Evolutionary conservation across 37 sponge, comb jelly and placozoan species (phyloP).

Genomic region (Cladorhizidae sp.): DNA sequence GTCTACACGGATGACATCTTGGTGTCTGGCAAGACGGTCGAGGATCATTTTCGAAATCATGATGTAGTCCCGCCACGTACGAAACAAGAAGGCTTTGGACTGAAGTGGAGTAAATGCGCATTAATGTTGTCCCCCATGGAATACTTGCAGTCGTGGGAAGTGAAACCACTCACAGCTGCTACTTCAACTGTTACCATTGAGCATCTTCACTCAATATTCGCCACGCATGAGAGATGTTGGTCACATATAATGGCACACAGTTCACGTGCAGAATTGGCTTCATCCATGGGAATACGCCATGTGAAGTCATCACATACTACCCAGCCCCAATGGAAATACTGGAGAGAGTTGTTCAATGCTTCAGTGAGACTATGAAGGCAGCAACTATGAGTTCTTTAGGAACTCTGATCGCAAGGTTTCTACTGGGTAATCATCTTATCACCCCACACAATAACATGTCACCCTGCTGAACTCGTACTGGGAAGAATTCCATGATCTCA

Average conservation of each 20-base stretch:
- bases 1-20: too few relatives aligned
- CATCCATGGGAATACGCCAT: too few relatives aligned
- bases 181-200: neutral
- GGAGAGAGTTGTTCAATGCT: neutral
- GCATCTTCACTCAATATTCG: neutral
- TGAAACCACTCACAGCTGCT: neutral
- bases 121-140: too few relatives aligned
- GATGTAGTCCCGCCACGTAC: too few relatives aligned
- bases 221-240: neutral
- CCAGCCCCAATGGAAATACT: neutral
- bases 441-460: neutral
- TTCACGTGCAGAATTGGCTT: too few relatives aligned
- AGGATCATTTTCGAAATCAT: too few relatives aligned
- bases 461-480: neutral
- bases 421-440: neutral
- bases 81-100: too few relatives aligned
- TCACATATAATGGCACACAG: too few relatives aligned
- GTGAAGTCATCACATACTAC: neutral
- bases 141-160: neutral
- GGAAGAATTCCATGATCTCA: too few relatives aligned
- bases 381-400: neutral
- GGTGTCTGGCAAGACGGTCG: too few relatives aligned
- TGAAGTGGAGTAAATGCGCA: too few relatives aligned
- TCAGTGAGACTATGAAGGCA: neutral
- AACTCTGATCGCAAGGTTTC: neutral